phyloP scores from a whole-genome alignment of 2,113 vertebrate genomes.

The Murina feae region DNA sequence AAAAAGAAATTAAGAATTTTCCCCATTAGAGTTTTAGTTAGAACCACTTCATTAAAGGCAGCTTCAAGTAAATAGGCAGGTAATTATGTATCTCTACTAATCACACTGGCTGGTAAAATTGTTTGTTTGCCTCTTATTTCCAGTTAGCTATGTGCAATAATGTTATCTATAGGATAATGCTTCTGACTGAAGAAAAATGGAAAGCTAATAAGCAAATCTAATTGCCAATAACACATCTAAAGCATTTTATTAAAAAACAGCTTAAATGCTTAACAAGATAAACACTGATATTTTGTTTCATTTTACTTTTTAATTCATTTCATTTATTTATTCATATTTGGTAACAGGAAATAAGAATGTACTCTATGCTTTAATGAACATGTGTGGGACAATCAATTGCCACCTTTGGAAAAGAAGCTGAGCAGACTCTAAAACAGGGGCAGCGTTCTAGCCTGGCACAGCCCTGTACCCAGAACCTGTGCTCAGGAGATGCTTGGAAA shows the following conservation, averaged over 20 bases:
- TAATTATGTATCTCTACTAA: conserved; percentile 64
- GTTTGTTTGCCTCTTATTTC: conserved; percentile 32
- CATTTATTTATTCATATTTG: not conserved
- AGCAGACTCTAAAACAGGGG: not conserved
- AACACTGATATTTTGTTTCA: not conserved
- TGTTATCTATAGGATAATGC: conserved; percentile 52
- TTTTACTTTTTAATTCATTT: conserved; percentile 4
- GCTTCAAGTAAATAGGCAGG: conserved; percentile 63
- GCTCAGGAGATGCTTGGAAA: not conserved
- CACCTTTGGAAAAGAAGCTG: not conserved
- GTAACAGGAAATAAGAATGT: not conserved
- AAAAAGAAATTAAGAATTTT: conserved; percentile 65
- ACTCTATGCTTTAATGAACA: not conserved
- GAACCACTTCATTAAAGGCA: conserved; percentile 65
- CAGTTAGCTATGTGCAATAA: not conserved
- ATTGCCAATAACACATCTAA: conserved; percentile 40
- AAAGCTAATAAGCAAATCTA: conserved; percentile 41
- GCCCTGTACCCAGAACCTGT: fast-evolving
- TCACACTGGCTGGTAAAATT: conserved; percentile 56
- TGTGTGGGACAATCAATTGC: not conserved
- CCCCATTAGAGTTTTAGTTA: conserved; percentile 64
- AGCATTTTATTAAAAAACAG: conserved; percentile 22
- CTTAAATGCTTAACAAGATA: not conserved
- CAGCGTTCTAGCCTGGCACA: not conserved
- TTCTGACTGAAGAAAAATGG: not conserved